phyloP scores from a whole-genome alignment of 2,888 invertebrate species.

The Xanthia icteritia region DNA sequence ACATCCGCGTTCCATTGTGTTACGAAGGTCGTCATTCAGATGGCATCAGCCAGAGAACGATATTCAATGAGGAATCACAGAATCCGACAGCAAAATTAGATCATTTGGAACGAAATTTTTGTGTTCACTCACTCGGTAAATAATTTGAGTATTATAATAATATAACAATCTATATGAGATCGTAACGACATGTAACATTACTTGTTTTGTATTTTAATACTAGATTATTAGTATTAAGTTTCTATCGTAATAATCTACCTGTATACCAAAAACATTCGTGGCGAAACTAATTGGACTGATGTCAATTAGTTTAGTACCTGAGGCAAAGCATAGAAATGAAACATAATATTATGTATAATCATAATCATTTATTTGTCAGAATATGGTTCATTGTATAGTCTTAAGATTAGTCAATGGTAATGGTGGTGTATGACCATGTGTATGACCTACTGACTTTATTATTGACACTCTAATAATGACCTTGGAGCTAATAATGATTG shows the following conservation, averaged over 20 bases:
- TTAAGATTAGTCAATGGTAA: too few species aligned
- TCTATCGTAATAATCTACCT: conserved; percentile 8
- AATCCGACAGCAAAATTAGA: conserved; percentile 49
- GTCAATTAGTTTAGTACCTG: background rate
- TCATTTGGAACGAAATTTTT: conserved; percentile 45
- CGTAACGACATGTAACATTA: conserved; percentile 5
- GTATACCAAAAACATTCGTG: background rate
- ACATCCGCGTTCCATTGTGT: conserved; percentile 54
- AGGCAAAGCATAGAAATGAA: background rate
- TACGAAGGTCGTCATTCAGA: conserved; percentile 43
- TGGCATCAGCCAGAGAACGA: conserved; percentile 39
- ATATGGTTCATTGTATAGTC: too few species aligned
- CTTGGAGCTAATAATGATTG: background rate
- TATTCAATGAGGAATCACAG: conserved; percentile 35
- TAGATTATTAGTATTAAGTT: background rate
- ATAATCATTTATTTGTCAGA: too few species aligned
- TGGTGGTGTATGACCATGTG: background rate
- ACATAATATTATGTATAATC: background rate
- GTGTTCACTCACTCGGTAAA: conserved; percentile 17
- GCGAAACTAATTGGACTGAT: conserved; percentile 23
- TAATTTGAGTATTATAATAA: conserved; percentile 16
- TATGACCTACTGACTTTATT: background rate
- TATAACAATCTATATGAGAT: conserved; percentile 2
- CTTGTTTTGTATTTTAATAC: conserved; percentile 1
- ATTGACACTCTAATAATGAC: background rate